Evolutionary conservation across 1,140 invertebrate species (phyloP).

Genomic region (Himalopsyche phryganea): DNA sequence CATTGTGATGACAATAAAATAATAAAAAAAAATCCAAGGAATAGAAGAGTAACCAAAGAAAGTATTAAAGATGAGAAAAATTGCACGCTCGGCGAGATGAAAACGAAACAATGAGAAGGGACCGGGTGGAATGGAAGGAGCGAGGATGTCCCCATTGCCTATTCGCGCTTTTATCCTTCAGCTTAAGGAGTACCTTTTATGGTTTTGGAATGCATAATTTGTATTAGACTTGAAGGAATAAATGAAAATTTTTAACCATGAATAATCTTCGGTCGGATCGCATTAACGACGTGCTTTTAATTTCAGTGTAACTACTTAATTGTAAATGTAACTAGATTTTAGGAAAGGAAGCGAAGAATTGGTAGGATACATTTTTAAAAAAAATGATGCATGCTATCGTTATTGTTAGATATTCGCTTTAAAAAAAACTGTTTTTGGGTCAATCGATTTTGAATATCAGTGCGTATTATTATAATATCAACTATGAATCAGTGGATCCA

Average conservation of each 20-base stretch:
- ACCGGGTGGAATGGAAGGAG: neutral
- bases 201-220: neutral
- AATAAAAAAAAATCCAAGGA: constrained; percentile 21
- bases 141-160: neutral
- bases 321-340: too few relatives aligned
- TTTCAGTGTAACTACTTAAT: too few relatives aligned
- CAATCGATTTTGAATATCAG: too few relatives aligned
- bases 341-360: too few relatives aligned
- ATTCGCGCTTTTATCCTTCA: neutral
- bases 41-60: constrained; percentile 24
- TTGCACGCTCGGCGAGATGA: constrained; percentile 27
- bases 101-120: constrained; percentile 28
- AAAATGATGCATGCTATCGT: too few relatives aligned
- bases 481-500: too few relatives aligned
- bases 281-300: too few relatives aligned
- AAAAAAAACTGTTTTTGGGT: too few relatives aligned
- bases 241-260: neutral
- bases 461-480: too few relatives aligned
- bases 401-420: too few relatives aligned
- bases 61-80: constrained; percentile 32
- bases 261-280: too few relatives aligned
- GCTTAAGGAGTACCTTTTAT: neutral
- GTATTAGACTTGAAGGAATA: neutral
- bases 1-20: constrained; percentile 30
- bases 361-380: too few relatives aligned